Evolutionary conservation across 2,113 vertebrate species (phyloP), one percentile per base, ranked within the genome.

Genomic region (Erinaceus europaeus): DNA sequence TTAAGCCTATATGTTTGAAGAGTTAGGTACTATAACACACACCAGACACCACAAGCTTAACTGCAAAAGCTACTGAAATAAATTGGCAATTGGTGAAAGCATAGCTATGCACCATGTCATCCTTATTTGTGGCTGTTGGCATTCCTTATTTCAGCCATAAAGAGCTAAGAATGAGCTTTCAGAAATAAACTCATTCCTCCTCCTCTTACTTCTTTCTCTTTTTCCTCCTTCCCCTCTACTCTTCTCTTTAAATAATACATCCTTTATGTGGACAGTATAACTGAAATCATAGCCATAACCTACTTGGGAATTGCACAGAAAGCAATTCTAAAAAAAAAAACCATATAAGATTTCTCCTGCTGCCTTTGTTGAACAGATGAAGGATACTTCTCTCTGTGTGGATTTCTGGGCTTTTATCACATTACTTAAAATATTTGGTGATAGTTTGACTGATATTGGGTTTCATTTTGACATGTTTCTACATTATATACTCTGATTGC

Each of bases 321-420:
- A 81, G 44, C 40, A 82, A 18, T 73, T 46, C 69, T 78, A 68
- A 76, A 90, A 88, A 68, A 76, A 90, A 88, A 68, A 77, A 81
- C 78, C 59, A 14, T 50, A 14, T 50, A 32, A 81, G 2, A n/a
- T 64, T 77, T 27, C 44, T 40, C 14, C 21, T 21, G 72, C 38
- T 29, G 48, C 74, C 29, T 59, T 65, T 88, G 57, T 42, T 71
- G 25, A 64, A 29, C 3, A 8, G 46, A 36, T 81, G 69, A 71
- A 69, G 40, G 29, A 40, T 40, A 0, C 4, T 52, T 20, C 8
- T 64, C n/a, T 67, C 29, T 11, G 59, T 59, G 48, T 29, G 44
- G 2, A 53, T 78, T 71, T 71, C 69, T 65, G 17, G 8, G 32
- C 89, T 27, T 69, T 59, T 46, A 6, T 1, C 1, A 2, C 20